These are phyloP conservation scores for Zoanthus solanderi DNA, from an alignment of 92 coral and sea anemone genomes.

Conservation along the genomic window DNA sequence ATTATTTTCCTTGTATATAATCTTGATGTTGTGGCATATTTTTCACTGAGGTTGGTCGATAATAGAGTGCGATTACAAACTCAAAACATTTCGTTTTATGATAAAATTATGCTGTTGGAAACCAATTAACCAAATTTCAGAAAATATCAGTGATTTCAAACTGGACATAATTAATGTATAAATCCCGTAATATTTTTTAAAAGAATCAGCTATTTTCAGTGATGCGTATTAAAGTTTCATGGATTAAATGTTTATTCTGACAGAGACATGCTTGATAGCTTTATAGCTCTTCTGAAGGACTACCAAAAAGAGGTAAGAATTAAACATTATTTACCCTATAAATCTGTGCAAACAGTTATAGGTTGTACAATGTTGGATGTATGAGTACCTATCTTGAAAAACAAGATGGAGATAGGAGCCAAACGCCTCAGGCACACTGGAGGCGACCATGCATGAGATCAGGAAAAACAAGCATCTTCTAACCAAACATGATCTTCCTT, in stretches of 20 bases:
- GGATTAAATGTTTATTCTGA: neutral
- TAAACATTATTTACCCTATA: neutral
- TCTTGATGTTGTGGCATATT: too few relatives aligned
- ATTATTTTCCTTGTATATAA: too few relatives aligned
- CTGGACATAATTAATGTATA: too few relatives aligned
- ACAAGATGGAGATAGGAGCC: too few relatives aligned
- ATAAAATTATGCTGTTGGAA: too few relatives aligned
- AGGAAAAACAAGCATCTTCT: neutral
- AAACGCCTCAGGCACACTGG: neutral
- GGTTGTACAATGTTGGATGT: neutral
- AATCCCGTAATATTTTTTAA: too few relatives aligned
- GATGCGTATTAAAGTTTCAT: neutral
- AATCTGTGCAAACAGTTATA: neutral
- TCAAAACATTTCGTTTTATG: too few relatives aligned
- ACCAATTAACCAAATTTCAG: too few relatives aligned
- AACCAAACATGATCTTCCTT: neutral
- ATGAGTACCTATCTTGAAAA: neutral
- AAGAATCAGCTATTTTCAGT: neutral
- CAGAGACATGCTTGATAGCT: constrained; percentile 93
- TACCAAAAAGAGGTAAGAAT: constrained; percentile 89
- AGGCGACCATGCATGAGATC: neutral
- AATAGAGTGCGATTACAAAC: too few relatives aligned
- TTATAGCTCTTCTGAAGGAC: constrained; percentile 90
- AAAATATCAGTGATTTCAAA: too few relatives aligned
- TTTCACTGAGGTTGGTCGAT: too few relatives aligned